Conservation (phyloP, 2,113 vertebrate genomes). For the Chaetodon trifascialis region DNA sequence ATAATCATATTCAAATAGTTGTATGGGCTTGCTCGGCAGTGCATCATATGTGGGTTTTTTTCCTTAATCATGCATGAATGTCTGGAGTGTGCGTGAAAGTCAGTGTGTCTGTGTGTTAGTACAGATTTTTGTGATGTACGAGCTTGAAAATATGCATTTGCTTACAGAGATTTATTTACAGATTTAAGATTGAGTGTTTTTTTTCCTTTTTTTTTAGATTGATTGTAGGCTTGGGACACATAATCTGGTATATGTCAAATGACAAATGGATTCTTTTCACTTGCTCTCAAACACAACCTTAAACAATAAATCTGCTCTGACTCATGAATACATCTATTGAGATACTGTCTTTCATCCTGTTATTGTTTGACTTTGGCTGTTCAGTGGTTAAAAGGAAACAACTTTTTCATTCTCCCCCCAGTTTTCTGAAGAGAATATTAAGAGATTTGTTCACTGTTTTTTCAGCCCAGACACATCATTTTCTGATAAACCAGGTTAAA, state of each 20-base stretch:
- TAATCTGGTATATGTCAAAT: neutral
- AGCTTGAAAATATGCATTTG: neutral
- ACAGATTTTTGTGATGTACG: neutral
- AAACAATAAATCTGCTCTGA: slow-evolving; percentile 37
- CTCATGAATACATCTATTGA: neutral
- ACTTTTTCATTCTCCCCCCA: neutral
- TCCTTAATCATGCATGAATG: neutral
- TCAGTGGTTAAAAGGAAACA: neutral
- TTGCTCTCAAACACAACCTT: neutral
- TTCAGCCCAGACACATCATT: no score
- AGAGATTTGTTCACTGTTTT: no score
- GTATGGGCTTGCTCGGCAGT: neutral
- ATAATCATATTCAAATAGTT: neutral
- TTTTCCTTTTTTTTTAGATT: neutral
- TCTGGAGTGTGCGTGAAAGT: neutral
- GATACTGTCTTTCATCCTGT: neutral
- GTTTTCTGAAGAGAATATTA: neutral
- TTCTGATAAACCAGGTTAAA: no score
- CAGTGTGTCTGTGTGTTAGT: neutral
- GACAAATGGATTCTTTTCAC: neutral
- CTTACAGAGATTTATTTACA: neutral
- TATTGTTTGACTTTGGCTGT: neutral
- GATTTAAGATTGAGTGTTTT: neutral
- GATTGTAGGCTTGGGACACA: neutral
- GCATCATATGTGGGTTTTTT: neutral